A percentile compares a stretch with the other conserved stretches of the same genome.
Evolutionary conservation across 92 coral and sea anemone species (phyloP).

Genomic region (Palythoa heliodiscus): DNA sequence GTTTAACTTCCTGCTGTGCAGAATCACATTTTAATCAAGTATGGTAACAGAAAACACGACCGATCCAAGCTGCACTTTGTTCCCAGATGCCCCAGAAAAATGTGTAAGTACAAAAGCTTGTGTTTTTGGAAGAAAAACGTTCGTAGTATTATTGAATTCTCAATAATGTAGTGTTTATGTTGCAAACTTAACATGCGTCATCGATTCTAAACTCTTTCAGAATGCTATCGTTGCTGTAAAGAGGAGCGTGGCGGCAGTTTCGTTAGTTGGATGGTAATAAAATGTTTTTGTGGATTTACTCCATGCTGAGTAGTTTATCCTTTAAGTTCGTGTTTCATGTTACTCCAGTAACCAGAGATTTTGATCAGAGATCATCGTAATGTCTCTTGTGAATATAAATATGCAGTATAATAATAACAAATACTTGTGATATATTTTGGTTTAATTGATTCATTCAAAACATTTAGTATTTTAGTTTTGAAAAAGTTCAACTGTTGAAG

Average conservation of each 20-base stretch:
- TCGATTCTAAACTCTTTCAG: slow-evolving; percentile 40
- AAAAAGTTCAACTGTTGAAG: too few species aligned
- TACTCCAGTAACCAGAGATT: neutral
- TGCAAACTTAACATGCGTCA: neutral
- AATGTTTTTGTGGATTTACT: neutral
- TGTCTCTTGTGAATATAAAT: too few species aligned
- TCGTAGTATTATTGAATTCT: too few species aligned
- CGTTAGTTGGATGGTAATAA: slow-evolving; percentile 85
- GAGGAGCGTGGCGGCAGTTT: slow-evolving; percentile 71
- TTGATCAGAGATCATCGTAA: neutral
- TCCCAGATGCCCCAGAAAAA: slow-evolving; percentile 78
- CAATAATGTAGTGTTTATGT: neutral
- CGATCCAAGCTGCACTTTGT: slow-evolving; percentile 70
- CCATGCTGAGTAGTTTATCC: neutral
- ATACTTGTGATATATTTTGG: too few species aligned
- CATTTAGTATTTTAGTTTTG: too few species aligned
- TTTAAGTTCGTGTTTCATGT: neutral
- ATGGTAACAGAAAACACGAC: slow-evolving; percentile 22
- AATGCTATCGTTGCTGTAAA: slow-evolving; percentile 71
- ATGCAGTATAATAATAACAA: too few species aligned
- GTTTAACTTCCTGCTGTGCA: too few species aligned
- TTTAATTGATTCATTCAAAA: too few species aligned
- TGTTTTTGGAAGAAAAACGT: neutral
- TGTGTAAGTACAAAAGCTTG: slow-evolving; percentile 72
- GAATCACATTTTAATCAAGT: too few species aligned